Base-by-base conservation (phyloP, 2,113 vertebrate species). In the Antechinus stuartii region DNA sequence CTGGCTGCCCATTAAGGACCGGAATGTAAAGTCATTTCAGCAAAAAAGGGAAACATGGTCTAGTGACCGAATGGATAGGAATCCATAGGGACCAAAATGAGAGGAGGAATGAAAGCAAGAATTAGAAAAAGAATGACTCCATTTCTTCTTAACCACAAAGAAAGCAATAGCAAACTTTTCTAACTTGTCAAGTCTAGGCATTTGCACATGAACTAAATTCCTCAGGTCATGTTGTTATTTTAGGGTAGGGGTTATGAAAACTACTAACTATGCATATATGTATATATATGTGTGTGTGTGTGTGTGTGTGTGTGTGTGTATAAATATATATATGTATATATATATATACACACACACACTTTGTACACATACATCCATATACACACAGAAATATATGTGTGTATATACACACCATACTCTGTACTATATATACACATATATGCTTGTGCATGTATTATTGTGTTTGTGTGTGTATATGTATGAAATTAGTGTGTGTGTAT, bases 1-100 rank as follows among this genome's bases (percentile, higher is more conserved):
- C 94, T 89, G 94, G 35, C 26, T 9, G 96, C 93, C 96, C 92
- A 55, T 95, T 96, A 97, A 94, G 93, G 97, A 89, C 49, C 1
- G 8, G 94, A 96, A 95, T 96, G 61, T 93, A 97, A 97, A 95
- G 92, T 89, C 95, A 94, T 92, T 97, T 94, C 23, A 49, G 89
- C 90, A 96, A 94, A 76, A 84, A 68, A 91, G 7, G 3, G 30
- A 93, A 96, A 46, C 91, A 90, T 26, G 61, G 22, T 54, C 46
- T 91, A 46, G 6, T 49, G 50, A 92, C 76, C 91, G 26, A 90
- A 92, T 42, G 49, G 42, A 92, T 96, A 95, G 91, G 35, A 93
- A 94, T 95, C 92, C 25, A 93, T 84, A 22, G 35, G 94, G 97
- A 94, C 46, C 54, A 94, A 95, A 54, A 4, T 30, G 24, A 19